Base-by-base conservation (phyloP, 1,140 invertebrate species). In the Portunus trituberculatus region DNA sequence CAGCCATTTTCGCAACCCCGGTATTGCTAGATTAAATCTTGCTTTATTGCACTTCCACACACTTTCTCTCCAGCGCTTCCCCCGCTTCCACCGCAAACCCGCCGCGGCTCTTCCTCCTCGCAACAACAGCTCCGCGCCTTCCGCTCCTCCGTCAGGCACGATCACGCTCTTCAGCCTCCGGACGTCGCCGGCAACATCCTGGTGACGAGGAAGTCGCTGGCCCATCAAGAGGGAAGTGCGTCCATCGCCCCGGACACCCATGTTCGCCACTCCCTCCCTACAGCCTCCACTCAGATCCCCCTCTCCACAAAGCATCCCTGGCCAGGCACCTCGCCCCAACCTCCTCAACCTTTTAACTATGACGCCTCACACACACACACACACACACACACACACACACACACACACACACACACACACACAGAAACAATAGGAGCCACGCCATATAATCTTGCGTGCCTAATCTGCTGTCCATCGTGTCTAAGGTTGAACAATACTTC, bases 131-230 rank as follows among this genome's bases (percentile, higher is more conserved):
- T 32, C 39, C 31, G 8, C 84, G 14, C 39, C 84, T 46, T 32
- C 84, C 31, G 84, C 31, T 32, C 84, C 31, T 59, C 52, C 52
- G 52, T 59, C 52, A 59, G 52, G 52, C 52, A 59, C 16, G 84
- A 46, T 87, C 39, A 32, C 52, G 39, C 87, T 48, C 52, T 28
- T 16, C 14, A 32, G 16, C 48, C 90, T 52, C 90, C 90, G 52
- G 52, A 31, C 28, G 90, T 29, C 8, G 90, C 28, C 46, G 90
- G 31, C 46, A 25, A 91, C 52, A 91, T 91, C 90, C 90, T 91
- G 90, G 52, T 67, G 90, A 67, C 90, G 52, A 91, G 90, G 90
- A 91, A 91, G 90, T 76, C 29, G 32, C 46, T 89, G 89, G 52
- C 52, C 52, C 52, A 28, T 91, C 90, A 91, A 91, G 90, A 91